Evolutionary conservation across 2,113 vertebrate species (phyloP), one percentile per base, ranked within the genome.

Genomic region (Ochotona princeps): DNA sequence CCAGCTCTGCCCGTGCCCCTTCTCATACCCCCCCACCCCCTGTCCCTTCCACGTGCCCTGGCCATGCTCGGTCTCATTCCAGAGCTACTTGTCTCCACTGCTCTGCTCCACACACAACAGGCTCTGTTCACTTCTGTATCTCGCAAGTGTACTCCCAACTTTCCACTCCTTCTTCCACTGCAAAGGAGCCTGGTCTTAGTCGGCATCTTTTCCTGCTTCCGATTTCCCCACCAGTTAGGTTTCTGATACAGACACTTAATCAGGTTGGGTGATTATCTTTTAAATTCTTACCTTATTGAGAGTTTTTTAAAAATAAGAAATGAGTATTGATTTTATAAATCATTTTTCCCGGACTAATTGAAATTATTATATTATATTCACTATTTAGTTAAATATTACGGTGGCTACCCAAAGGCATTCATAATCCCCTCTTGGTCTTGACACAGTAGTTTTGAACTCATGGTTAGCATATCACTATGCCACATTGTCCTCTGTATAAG

Each of bases 281-380:
- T 57, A 30, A 44, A 73, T 35, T 44, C n/a, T 49, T 72, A 78
- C 38, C 7, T 90, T 66, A 66, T 30, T 26, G 28, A 13, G 30
- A 60, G 20, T 10, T 20, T 79, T 74, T 73, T 47, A 7, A 80
- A 80, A 78, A 60, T 26, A 63, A 70, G 8, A 72, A 73, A 26
- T 18, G 44, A 44, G 7, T 82, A 17, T 54, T 84, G 69, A 44
- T 81, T 88, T 80, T 81, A 54, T 66, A 75, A 79, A 60, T 13
- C 51, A 20, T 75, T 74, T 70, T 49, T 23, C 57, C 60, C 84
- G 23, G 63, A 85, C 66, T 82, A 30, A 60, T 28, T 78, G 38
- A 91, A 82, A 76, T 81, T 12, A 69, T 69, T 72, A 89, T 4
- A 44, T 5, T 8, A 9, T 44, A 47, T n/a, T 87, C 75, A 69